A percentile compares a stretch with the other conserved stretches of the same genome.
phyloP scores from a whole-genome alignment of 2,113 vertebrate species.

The Coreoperca whiteheadi region DNA sequence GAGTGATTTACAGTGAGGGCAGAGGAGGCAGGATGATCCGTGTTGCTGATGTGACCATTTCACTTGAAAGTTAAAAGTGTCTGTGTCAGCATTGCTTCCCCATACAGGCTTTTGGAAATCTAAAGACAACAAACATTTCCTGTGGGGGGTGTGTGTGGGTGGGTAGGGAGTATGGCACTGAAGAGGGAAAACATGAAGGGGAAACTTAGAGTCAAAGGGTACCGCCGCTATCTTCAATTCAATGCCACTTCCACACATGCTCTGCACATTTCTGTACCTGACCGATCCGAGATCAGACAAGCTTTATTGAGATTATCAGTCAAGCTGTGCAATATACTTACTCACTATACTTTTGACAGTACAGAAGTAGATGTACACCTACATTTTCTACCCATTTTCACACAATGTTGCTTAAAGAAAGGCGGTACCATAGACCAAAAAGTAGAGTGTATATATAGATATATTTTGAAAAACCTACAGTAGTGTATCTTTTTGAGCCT shows the following conservation, averaged over 20 bases:
- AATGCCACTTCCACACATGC: background rate
- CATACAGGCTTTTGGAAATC: constrained; percentile 59
- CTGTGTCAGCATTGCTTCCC: constrained; percentile 71
- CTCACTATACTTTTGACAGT: background rate
- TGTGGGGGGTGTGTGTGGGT: constrained; percentile 22
- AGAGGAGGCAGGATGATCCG: constrained; percentile 23
- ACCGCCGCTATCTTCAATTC: constrained; percentile 4
- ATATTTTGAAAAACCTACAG: background rate
- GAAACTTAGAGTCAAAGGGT: constrained; percentile 57
- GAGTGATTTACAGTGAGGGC: background rate
- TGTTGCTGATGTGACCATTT: constrained; percentile 46
- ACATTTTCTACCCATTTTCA: background rate
- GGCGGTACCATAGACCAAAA: background rate
- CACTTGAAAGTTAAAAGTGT: constrained; percentile 53
- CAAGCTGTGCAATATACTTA: rapidly evolving
- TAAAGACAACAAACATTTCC: constrained; percentile 80
- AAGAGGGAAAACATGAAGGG: constrained; percentile 43
- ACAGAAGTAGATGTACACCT: background rate
- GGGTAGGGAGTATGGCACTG: background rate
- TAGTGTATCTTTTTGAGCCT: background rate
- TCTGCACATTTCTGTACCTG: constrained; percentile 11
- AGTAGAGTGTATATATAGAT: background rate
- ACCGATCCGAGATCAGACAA: background rate
- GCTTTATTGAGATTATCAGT: background rate
- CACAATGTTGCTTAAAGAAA: background rate